These are phyloP conservation scores for Apodemus sylvaticus DNA, from an alignment of 2,113 vertebrate species.

Conservation along the genomic window DNA sequence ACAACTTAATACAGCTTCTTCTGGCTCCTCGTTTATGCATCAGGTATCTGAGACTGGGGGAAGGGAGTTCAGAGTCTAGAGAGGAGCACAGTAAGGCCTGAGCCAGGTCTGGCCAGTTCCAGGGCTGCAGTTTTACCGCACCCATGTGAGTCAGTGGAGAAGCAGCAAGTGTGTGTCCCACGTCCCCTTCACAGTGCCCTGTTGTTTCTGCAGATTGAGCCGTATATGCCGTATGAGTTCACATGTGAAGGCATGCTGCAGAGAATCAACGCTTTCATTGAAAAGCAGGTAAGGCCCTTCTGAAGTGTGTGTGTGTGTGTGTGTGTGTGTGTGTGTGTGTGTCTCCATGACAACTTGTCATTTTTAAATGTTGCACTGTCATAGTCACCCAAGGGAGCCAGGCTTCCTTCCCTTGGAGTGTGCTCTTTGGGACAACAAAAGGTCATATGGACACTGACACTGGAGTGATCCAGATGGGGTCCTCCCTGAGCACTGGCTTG, in stretches of 20 bases:
- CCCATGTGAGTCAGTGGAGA: neutral
- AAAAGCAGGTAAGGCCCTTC: conserved; percentile 91
- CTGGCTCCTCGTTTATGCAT: neutral
- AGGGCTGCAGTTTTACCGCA: neutral
- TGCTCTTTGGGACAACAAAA: neutral
- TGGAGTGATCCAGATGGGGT: neutral
- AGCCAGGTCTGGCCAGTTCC: neutral
- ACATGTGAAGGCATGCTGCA: conserved; percentile 99
- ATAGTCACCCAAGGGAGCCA: neutral
- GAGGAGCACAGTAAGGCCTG: neutral
- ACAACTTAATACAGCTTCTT: neutral
- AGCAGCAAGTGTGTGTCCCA: neutral
- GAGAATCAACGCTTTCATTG: conserved; percentile 97
- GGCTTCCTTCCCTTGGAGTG: neutral
- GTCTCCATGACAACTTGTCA: neutral
- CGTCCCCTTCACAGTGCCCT: neutral
- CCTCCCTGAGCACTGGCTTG: neutral
- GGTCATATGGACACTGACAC: neutral
- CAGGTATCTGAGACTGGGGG: neutral
- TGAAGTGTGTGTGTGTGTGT: neutral
- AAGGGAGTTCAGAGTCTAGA: neutral
- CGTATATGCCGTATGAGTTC: conserved; percentile 98
- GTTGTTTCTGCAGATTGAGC: conserved; percentile 91
- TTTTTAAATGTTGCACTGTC: neutral
- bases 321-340: neutral